phyloP scores from a whole-genome alignment of 2,113 vertebrate species.

The Carassius gibelio region DNA sequence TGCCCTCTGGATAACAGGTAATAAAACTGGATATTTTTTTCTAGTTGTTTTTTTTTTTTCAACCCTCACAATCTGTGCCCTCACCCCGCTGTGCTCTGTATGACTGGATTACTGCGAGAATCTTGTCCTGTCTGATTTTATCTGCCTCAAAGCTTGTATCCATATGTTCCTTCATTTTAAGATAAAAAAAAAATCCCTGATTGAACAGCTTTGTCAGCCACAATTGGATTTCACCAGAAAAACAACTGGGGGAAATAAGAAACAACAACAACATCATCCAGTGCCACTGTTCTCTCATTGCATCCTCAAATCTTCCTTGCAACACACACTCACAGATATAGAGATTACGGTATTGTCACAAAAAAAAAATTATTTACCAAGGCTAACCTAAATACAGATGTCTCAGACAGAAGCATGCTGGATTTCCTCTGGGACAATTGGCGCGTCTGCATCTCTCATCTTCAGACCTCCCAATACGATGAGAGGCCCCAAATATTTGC shows the following conservation, averaged over 20 bases:
- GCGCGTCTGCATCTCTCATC: conserved; percentile 31
- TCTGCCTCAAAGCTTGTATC: conserved; percentile 67
- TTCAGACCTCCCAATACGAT: conserved; percentile 9
- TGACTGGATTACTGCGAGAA: conserved; percentile 48
- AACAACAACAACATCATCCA: conserved; percentile 9
- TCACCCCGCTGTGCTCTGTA: conserved; percentile 14
- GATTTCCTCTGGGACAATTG: conserved; percentile 71
- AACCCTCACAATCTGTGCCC: neutral
- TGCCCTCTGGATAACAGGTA: conserved; percentile 18
- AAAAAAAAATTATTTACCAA: conserved; percentile 70
- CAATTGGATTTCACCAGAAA: conserved; percentile 62
- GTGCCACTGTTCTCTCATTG: conserved; percentile 59
- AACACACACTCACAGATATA: conserved; percentile 50
- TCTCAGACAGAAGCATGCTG: conserved; percentile 60
- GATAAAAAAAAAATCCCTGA: conserved; percentile 65
- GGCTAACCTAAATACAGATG: conserved; percentile 72
- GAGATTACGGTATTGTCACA: conserved; percentile 74
- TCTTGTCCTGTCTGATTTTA: conserved; percentile 60
- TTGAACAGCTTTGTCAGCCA: conserved; percentile 68
- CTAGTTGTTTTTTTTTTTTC: conserved; percentile 13
- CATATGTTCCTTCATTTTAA: conserved; percentile 69
- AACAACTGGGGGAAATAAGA: conserved; percentile 39
- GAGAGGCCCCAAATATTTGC: neutral
- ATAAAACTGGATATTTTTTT: conserved; percentile 30
- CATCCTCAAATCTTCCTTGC: conserved; percentile 58